Evolutionary conservation across 1,140 invertebrate genomes (phyloP).

Genomic region (Conus betulinus): DNA sequence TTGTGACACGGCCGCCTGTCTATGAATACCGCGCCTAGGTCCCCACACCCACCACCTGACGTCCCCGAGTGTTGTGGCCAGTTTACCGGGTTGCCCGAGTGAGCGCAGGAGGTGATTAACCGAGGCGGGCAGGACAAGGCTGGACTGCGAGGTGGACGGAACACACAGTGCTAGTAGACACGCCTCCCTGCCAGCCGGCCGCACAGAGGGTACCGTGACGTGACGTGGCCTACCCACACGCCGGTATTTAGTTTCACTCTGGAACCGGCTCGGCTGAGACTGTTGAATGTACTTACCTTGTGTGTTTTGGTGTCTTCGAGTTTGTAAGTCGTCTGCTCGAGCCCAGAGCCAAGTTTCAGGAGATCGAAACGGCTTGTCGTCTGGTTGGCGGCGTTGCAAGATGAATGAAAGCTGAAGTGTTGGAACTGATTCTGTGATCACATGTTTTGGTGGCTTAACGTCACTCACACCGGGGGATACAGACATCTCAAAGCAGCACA

Average conservation of each 20-base stretch:
- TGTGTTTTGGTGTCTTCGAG: too few relatives aligned
- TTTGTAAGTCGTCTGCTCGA: not conserved
- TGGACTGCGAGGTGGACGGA: not conserved
- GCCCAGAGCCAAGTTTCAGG: not conserved
- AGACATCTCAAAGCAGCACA: too few relatives aligned
- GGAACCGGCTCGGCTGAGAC: not conserved
- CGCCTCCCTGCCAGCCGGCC: not conserved
- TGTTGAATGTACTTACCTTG: too few relatives aligned
- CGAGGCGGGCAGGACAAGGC: not conserved
- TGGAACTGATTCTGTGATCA: too few relatives aligned
- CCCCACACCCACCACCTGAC: too few relatives aligned
- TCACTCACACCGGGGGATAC: too few relatives aligned
- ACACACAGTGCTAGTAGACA: not conserved
- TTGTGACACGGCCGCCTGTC: too few relatives aligned
- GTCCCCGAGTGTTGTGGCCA: not conserved
- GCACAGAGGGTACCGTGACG: not conserved
- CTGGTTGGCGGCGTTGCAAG: not conserved
- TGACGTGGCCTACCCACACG: not conserved
- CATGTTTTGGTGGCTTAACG: too few relatives aligned
- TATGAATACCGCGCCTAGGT: too few relatives aligned
- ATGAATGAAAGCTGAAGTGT: not conserved
- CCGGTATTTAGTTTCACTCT: not conserved
- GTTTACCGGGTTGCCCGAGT: slow-evolving; percentile 1
- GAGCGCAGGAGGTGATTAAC: not conserved
- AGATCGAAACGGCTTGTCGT: not conserved